Base-by-base conservation (phyloP, 2,888 invertebrate genomes). In the Stenurella melanura region DNA sequence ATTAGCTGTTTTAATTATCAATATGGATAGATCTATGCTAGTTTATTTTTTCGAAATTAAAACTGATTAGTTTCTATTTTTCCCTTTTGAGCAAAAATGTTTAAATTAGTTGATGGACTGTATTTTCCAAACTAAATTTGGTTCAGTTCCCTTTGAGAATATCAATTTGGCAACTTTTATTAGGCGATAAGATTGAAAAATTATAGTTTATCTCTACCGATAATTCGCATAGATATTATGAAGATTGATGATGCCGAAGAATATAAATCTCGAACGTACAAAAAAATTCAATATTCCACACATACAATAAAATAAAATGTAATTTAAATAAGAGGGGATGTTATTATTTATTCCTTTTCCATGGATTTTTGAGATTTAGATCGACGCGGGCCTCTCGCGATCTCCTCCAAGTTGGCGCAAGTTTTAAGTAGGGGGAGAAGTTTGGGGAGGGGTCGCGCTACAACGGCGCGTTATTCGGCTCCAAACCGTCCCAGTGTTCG, bases 361-460 rank as follows among this genome's bases (percentile, higher is more conserved):
- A 90, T 90, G 89, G 89, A 90, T 90, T 90, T 90, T 90, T 89
- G 90, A 89, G 89, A 89, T 89, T 89, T 87, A 87, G 88, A 89
- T 89, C 90, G 90, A 89, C 90, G 90, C 90, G 90, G 90, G 90
- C 86, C 90, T 85, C 83, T 71, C 83, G 64, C 58, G 78, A 83
- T 87, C 82, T 78, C 74, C 84, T 79, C 78, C 77, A 70, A 80
- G 84, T 85, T 84, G 86, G 89, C 90, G 90, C 90, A 90, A 85
- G 84, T 83, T 80, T 78, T 84, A 86, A 83, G 83, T 81, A 84
- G 83, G 83, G 86, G 76, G 79, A 72, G 78, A 78, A 67, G 57
- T 67, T 70, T 78, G 84, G 86, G 84, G 85, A 86, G 87, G 87
- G 88, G 85, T 86, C 83, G 88, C 86, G 82, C 84, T 85, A 84